Percentiles rank a stretch among this genome's conserved stretches.
Evolutionary conservation across 2,888 invertebrate genomes (phyloP).

Genomic region (Drosophila diplacantha): DNA sequence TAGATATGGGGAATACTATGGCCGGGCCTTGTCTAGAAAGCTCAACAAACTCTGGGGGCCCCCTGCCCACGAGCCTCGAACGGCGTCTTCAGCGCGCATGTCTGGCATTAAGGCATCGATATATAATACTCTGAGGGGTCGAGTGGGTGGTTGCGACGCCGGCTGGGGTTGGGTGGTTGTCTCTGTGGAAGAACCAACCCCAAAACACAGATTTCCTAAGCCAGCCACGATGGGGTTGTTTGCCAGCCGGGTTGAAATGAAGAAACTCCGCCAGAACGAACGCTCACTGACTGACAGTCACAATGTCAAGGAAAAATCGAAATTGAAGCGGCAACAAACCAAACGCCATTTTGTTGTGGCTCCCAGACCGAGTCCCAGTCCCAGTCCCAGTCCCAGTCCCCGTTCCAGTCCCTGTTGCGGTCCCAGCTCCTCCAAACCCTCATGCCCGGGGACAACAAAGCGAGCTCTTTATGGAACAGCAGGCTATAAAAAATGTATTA

Average conservation of each 20-base stretch:
- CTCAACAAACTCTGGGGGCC: conserved; percentile 47
- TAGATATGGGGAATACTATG: conserved; percentile 44
- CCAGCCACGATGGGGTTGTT: conserved; percentile 58
- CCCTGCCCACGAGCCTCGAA: conserved; percentile 2
- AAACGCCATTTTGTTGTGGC: conserved; percentile 57
- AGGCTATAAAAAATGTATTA: conserved; percentile 45
- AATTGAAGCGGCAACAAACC: conserved; percentile 45
- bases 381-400: conserved; percentile 1
- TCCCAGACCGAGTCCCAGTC: conserved; percentile 10
- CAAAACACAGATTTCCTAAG: conserved; percentile 67
- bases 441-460: conserved; percentile 35
- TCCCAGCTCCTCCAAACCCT: conserved; percentile 12
- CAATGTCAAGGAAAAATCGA: conserved; percentile 67
- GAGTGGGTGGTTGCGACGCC: conserved; percentile 11
- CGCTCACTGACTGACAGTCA: conserved; percentile 41
- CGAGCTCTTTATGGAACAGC: conserved; percentile 37
- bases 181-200: conserved; percentile 51
- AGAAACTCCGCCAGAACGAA: conserved; percentile 50
- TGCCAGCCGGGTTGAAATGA: conserved; percentile 53
- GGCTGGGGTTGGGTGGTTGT: conserved; percentile 28
- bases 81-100: conserved; percentile 62
- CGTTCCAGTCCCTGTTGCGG: conserved; percentile 8
- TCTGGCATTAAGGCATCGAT: conserved; percentile 52
- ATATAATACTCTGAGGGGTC: conserved; percentile 36
- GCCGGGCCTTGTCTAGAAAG: conserved; percentile 38